Evolutionary conservation across 2,888 invertebrate species (phyloP).

Genomic region (Nemotelus pantherinus): DNA sequence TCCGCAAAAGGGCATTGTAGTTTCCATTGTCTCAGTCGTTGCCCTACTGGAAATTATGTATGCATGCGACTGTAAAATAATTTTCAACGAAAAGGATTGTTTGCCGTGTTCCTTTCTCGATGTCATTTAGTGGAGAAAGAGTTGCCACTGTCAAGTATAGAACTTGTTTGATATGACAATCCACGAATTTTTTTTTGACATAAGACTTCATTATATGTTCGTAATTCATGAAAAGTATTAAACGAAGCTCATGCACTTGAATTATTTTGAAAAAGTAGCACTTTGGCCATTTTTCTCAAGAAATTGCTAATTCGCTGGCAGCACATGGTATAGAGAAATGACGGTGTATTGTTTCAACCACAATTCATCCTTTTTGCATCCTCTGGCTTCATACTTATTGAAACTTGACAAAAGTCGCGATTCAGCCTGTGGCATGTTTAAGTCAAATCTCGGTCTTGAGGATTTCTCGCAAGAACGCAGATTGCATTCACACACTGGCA

Average conservation of each 20-base stretch:
- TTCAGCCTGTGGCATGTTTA: neutral
- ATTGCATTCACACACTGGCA: neutral
- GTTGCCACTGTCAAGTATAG: too few species aligned
- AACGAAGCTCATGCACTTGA: too few species aligned
- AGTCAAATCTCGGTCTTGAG: neutral
- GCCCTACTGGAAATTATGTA: conserved; percentile 20
- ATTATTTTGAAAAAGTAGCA: too few species aligned
- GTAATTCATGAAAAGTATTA: too few species aligned
- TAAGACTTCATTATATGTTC: too few species aligned
- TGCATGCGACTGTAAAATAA: conserved; percentile 18
- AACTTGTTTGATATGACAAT: too few species aligned
- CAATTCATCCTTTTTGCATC: neutral
- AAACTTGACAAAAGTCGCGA: neutral
- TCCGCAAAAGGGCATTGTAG: conserved; percentile 23
- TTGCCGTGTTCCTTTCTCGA: neutral
- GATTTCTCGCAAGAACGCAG: neutral
- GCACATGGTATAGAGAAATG: too few species aligned
- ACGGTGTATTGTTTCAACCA: neutral
- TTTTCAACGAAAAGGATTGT: neutral
- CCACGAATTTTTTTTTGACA: too few species aligned
- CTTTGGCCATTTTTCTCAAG: too few species aligned
- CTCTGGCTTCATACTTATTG: neutral
- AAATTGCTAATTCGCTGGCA: too few species aligned
- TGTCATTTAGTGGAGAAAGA: neutral
- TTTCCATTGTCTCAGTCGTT: conserved; percentile 22